Evolutionary conservation across 2,888 invertebrate species (phyloP), one percentile per base, ranked within the genome.

Genomic region (Lampropteryx suffumata): DNA sequence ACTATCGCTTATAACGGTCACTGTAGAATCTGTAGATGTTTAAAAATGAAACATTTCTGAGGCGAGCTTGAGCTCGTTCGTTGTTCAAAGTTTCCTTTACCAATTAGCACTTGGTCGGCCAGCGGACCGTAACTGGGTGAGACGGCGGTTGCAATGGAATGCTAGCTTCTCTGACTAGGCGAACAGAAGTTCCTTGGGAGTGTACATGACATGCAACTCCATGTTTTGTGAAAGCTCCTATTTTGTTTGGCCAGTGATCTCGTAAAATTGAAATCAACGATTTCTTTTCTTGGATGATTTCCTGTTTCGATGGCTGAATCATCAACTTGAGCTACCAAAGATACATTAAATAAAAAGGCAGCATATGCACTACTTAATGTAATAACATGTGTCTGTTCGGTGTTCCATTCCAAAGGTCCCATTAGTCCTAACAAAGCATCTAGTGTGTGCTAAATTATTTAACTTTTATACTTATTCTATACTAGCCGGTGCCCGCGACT

Each of bases 11-110:
- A 82, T 87, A 89, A 88, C 88, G 88, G 88, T 85, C 76, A 69
- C 73, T 69, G 68, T 77, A 73, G 76, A 76, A 76, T 68, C 73
- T 69, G 68, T 77, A 73, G 76, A 76, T 82, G 79, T 86, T 89
- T 85, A 86, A 89, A 88, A 88, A 88, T 88, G 88, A 88, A 89
- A 84, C 88, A 83, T 88, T 86, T 86, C 84, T 86, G 87, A 87
- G 78, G 83, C 84, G 89, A 88, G 88, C 88, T 86, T 88, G 89
- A 87, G 89, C 87, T 78, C 76, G 79, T 79, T 80, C 82, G 87
- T 87, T 90, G 91, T 91, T 90, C 79, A 83, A 88, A 74, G 90
- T 90, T 90, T 88, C 86, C 90, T 87, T 89, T 90, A 76, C 80
- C 90, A 91, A 91, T 91, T 91, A 91, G 84, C 91, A 90, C 91